These are phyloP conservation scores for Neogobius melanostomus DNA, from an alignment of 2,113 vertebrate genomes.

Conservation along the genomic window DNA sequence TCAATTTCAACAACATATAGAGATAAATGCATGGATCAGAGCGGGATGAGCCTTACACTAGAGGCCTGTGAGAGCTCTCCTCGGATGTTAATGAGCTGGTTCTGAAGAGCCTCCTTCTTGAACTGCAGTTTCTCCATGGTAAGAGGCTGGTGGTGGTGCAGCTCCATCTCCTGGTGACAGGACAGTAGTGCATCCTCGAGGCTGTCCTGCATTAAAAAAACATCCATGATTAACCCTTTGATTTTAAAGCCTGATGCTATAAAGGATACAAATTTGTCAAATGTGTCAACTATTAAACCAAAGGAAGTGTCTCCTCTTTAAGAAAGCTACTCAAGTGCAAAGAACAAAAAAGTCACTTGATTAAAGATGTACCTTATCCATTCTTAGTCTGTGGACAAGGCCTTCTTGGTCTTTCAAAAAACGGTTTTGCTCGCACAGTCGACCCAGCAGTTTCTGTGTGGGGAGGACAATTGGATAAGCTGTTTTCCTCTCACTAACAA, in stretches of 20 bases:
- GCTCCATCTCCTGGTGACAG: slow-evolving; percentile 94
- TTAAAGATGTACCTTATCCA: slow-evolving; percentile 84
- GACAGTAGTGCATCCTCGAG: slow-evolving; percentile 92
- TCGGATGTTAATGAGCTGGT: slow-evolving; percentile 92
- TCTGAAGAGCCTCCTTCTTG: slow-evolving; percentile 93
- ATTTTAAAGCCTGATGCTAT: not conserved
- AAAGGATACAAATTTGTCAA: too few relatives aligned
- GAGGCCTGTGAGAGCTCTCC: slow-evolving; percentile 94
- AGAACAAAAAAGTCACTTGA: too few relatives aligned
- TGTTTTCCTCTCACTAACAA: not conserved
- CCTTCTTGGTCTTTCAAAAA: slow-evolving; percentile 89
- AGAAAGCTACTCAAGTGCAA: too few relatives aligned
- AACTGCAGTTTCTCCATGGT: slow-evolving; percentile 87
- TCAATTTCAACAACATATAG: not conserved
- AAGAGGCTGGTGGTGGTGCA: slow-evolving; percentile 84
- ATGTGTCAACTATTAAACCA: too few relatives aligned
- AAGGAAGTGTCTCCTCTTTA: too few relatives aligned
- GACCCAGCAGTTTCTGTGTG: slow-evolving; percentile 89
- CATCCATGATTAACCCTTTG: not conserved
- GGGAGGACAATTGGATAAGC: not conserved
- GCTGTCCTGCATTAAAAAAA: slow-evolving; percentile 78
- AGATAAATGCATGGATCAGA: not conserved
- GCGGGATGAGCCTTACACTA: slow-evolving; percentile 76
- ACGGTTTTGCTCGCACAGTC: slow-evolving; percentile 90
- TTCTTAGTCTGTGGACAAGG: slow-evolving; percentile 87